phyloP scores from a whole-genome alignment of 2,113 vertebrate genomes.

The Artemisiospiza belli region DNA sequence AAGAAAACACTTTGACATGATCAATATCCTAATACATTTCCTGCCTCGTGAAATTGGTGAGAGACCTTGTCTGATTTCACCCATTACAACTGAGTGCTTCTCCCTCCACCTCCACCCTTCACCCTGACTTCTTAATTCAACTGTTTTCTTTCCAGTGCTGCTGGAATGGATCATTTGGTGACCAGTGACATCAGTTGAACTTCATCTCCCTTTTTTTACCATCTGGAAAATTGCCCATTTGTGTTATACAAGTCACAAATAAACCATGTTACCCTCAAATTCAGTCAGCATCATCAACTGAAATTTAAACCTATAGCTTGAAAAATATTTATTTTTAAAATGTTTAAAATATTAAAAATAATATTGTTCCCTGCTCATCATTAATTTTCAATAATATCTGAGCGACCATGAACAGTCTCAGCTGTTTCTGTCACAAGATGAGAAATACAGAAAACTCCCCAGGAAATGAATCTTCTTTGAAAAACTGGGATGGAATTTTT shows the following conservation, averaged over 20 bases:
- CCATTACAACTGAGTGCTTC: neutral
- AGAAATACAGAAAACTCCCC: neutral
- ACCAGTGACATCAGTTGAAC: neutral
- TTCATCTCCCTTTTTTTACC: neutral
- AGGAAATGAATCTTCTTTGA: neutral
- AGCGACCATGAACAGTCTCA: neutral
- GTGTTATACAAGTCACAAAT: neutral
- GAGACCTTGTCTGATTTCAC: neutral
- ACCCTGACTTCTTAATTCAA: neutral
- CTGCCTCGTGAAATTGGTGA: neutral
- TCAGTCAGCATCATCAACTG: neutral
- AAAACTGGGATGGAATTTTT: neutral
- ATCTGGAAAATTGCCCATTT: neutral
- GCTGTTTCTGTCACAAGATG: neutral
- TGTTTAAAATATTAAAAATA: neutral
- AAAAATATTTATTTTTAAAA: neutral
- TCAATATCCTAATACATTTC: neutral
- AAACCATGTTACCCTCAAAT: neutral
- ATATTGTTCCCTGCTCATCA: neutral
- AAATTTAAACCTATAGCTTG: neutral
- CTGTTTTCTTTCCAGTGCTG: neutral
- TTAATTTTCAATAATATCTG: neutral
- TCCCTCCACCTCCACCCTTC: neutral
- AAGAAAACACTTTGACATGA: neutral
- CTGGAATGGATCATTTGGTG: neutral